Evolutionary conservation across 2,113 vertebrate genomes (phyloP), one percentile per base, ranked within the genome.

Genomic region (Eclectus roratus): DNA sequence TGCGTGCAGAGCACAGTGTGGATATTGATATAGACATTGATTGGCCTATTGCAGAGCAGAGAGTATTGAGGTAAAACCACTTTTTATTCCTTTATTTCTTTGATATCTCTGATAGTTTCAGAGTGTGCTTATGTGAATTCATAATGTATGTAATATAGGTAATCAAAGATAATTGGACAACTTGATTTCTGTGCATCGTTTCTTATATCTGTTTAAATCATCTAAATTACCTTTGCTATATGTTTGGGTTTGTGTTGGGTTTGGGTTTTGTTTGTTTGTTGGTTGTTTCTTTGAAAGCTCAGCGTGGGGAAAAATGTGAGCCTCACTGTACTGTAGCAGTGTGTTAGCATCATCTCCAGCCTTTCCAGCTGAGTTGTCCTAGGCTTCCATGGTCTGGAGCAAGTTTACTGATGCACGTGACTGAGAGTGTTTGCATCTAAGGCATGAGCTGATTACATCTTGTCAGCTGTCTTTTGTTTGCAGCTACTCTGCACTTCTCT

Each of bases 1-100:
- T 99, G 99, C 56, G 80, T 24, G 98, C 99, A 0, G 98, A 99
- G 92, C 98, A 98, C 96, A 99, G 99, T 21, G 98, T 99, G 94
- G 99, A 99, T 94, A 99, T 99, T 19, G 99, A 99, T 31, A 98
- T 99, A 73, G 99, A 99, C 93, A 99, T 99, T 50, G 99, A 99
- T 68, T 99, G 99, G 99, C 99, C 99, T 9, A 99, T 99, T 81
- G 99, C 99, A 11, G 99, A 99, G 35, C 99, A 99, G 89, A 98
- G 99, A 93, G 99, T 99, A 4, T 96, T 99, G 94, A 98, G 99
- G 99, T 99, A 95, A 97, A 86, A 78, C 6, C 43, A 21, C 35
- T 68, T 92, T 37, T 92, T 46, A 10, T 73, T 55, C 33, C 47
- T 71, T 56, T 58, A 20, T 88, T 82, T 85, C 65, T 85, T 83